phyloP scores from a whole-genome alignment of 2,888 invertebrate genomes.

The Phyllotreta cruciferae region DNA sequence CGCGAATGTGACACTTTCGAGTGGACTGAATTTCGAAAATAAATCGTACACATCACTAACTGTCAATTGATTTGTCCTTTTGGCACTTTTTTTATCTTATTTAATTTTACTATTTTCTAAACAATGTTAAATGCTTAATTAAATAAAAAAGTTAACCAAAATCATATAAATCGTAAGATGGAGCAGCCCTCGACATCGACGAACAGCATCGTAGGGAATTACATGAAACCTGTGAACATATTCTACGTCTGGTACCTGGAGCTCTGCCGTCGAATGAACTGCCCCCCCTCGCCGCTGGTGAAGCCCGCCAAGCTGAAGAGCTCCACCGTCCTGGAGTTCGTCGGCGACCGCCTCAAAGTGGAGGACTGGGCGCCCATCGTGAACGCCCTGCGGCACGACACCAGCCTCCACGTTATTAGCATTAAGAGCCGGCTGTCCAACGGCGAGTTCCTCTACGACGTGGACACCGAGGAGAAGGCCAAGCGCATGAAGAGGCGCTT shows the following conservation, averaged over 20 bases:
- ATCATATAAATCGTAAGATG: slow-evolving; percentile 38
- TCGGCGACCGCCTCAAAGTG: slow-evolving; percentile 76
- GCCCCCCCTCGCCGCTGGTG: slow-evolving; percentile 52
- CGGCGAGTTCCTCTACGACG: slow-evolving; percentile 56
- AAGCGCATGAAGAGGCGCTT: slow-evolving; percentile 63
- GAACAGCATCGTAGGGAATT: slow-evolving; percentile 24
- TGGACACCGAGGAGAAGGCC: slow-evolving; percentile 68
- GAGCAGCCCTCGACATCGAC: slow-evolving; percentile 45
- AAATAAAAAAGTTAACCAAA: slow-evolving; percentile 28
- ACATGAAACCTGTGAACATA: slow-evolving; percentile 54
- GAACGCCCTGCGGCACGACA: slow-evolving; percentile 74
- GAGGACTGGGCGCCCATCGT: slow-evolving; percentile 79
- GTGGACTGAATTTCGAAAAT: too few species aligned
- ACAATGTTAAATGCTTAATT: neutral
- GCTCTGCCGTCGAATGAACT: slow-evolving; percentile 56
- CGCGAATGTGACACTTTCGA: too few species aligned
- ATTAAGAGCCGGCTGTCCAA: slow-evolving; percentile 65
- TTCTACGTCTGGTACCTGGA: slow-evolving; percentile 60
- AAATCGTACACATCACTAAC: too few species aligned
- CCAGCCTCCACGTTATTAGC: slow-evolving; percentile 72
- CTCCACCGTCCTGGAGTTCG: slow-evolving; percentile 66
- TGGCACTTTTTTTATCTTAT: too few species aligned
- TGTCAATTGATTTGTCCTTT: too few species aligned
- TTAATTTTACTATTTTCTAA: too few species aligned
- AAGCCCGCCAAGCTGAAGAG: slow-evolving; percentile 56